Evolutionary conservation across 2,888 invertebrate species (phyloP), one percentile per base, ranked within the genome.

Genomic region (Adelognathus sp.): DNA sequence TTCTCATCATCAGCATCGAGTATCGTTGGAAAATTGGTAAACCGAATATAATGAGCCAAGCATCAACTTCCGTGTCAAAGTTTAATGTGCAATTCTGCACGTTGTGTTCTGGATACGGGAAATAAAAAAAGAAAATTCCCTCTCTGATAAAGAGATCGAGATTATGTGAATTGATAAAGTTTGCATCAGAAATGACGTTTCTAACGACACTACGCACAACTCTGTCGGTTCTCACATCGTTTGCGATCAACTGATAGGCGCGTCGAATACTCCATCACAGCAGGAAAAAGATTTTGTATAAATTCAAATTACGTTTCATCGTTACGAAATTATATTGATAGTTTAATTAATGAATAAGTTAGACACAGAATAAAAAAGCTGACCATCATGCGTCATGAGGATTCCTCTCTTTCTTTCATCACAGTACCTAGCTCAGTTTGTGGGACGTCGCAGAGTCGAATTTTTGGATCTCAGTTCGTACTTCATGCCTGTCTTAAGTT

Each of bases 111-210:
- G n/a, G n/a, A n/a, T n/a, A n/a, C n/a, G n/a, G n/a, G n/a, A n/a
- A n/a, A n/a, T n/a, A n/a, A n/a, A n/a, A n/a, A n/a, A 14, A 39
- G n/a, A 39, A 14, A 39, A 39, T 14, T 39, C 6, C 14, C 14
- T 39, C 39, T 39, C 33, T 36, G 70, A 60, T 60, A 70, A 60
- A 52, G 70, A 60, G 11, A 16, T 7, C 18, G 9, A 27, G 33
- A 70, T 70, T 41, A 67, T 31, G 41, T 29, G 24, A 46, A 50
- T 46, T 71, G 61, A 61, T 63, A 71, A 61, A 50, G 39, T 18
- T 21, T 16, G 29, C 33, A 52, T 50, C 24, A 7, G 39, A 54
- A 54, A 54, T 27, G 16, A 41, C 29, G 39, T 18, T 71, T 39
- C 39, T 18, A 36, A 54, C n/a, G 41, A 52, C 21, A 11, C 24